Base-by-base conservation (phyloP, 2,113 vertebrate species). In the Vulpes lagopus region DNA sequence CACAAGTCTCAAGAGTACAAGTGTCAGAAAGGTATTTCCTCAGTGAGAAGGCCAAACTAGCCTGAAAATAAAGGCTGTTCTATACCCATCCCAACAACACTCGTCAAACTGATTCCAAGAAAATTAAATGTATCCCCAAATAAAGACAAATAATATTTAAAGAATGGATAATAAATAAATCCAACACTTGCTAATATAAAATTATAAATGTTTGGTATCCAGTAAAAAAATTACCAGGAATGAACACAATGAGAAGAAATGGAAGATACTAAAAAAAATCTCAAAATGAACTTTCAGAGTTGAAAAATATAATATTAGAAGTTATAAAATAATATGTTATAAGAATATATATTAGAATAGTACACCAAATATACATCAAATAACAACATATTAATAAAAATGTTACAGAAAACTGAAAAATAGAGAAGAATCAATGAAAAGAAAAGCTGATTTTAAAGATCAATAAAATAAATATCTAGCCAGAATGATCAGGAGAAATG, bases 401-500 rank as follows among this genome's bases (percentile, higher is more conserved):
- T 43, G n/a, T 38, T 76, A 85, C 11, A 55, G 57, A 85, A 84
- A 64, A 85, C 59, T 38, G 23, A 17, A 93, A 85, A 84, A 85
- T 23, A 93, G 15, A 79, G 32, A 78, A 90, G 17, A 80, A 59
- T 22, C 30, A 53, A 55, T 79, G 49, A 65, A 53, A 60, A 89
- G 53, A 59, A 89, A 91, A 79, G 59, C 32, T 55, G 22, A 82
- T 32, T 30, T 89, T 82, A 82, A 94, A 89, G 9, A 82, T 89
- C 57, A 89, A 73, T 35, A 74, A 89, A 74, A 73, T 3, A 94
- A 8, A 64, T 32, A 57, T 89, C 43, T 82, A 83, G 65, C 25
- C 59, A 83, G 5, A 64, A 65, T 43, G 19, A 83, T 14, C 25
- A 25, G 57, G 22, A 69, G 35, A 35, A 27, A 14, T 59, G 9